Percentiles rank a stretch among this genome's conserved stretches.
Evolutionary conservation across 2,797 vertebrate genomes (phyloP).

Genomic region (Hippopotamyrus pictus): DNA sequence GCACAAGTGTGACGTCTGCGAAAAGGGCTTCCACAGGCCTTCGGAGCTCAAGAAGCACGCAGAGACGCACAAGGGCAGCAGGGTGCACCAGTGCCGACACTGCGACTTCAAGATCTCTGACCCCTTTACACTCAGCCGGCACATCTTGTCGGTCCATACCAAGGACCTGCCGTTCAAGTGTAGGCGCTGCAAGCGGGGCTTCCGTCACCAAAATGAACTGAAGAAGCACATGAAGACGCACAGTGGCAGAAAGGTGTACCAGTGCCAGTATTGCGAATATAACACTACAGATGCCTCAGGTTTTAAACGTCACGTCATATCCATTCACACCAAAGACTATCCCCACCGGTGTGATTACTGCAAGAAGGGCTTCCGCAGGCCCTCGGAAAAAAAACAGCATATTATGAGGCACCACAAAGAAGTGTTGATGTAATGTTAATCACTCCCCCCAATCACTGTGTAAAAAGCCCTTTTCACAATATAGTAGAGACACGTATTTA

Average conservation of each 20-base stretch:
- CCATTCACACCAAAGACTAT: conserved; percentile 86
- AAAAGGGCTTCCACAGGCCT: conserved; percentile 82
- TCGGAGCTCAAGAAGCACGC: conserved; percentile 85
- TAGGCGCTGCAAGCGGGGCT: conserved; percentile 72
- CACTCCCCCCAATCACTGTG: not conserved
- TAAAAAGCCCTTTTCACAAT: not conserved
- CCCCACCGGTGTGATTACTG: conserved; percentile 81
- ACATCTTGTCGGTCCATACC: conserved; percentile 82
- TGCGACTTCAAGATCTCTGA: conserved; percentile 82
- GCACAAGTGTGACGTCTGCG: conserved; percentile 83
- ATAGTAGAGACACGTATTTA: conserved; percentile 16
- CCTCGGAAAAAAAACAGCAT: conserved; percentile 84
- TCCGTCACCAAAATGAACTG: conserved; percentile 72
- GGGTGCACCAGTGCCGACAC: conserved; percentile 80
- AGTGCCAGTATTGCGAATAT: conserved; percentile 84
- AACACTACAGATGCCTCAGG: conserved; percentile 81
- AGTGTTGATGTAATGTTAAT: conserved; percentile 56
- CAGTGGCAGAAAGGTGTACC: conserved; percentile 77
- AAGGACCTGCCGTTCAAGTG: conserved; percentile 79
- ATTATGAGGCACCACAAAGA: conserved; percentile 83
- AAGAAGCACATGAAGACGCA: conserved; percentile 84
- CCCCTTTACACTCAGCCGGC: conserved; percentile 78
- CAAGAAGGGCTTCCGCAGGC: conserved; percentile 78
- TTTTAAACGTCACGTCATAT: conserved; percentile 83
- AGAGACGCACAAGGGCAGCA: conserved; percentile 77